Percentiles rank a stretch among this genome's conserved stretches.
Conservation (phyloP, 2,888 invertebrate genomes). For the Platerodrilus igneus region DNA sequence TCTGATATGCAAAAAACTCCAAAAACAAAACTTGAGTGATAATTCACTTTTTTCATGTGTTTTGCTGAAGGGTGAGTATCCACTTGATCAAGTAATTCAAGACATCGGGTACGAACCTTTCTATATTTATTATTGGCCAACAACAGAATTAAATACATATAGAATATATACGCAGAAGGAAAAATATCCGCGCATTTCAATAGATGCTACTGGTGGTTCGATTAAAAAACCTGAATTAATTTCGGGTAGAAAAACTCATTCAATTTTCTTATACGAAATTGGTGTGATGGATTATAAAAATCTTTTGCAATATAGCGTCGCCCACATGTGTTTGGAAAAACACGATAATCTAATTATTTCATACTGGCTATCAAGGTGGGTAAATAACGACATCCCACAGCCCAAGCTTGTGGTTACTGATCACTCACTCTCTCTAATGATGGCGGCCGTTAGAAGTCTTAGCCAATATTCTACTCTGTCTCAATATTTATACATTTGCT, state of each 20-base stretch:
- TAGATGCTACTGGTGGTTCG: slow-evolving; percentile 8
- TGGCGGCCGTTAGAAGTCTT: slow-evolving; percentile 4
- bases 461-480: slow-evolving; percentile 2
- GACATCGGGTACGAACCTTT: slow-evolving; percentile 9
- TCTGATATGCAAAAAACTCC: background rate
- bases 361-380: slow-evolving; percentile 6
- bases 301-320: slow-evolving; percentile 1
- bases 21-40: too few relatives aligned
- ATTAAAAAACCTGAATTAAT: too few relatives aligned
- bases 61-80: background rate
- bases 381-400: slow-evolving; percentile 3
- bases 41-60: slow-evolving; percentile 1
- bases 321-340: slow-evolving; percentile 2
- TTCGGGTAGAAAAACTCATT: slow-evolving; percentile 1
- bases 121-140: slow-evolving; percentile 8
- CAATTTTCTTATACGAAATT: slow-evolving; percentile 8
- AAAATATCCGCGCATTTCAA: background rate
- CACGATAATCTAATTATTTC: slow-evolving; percentile 4
- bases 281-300: slow-evolving; percentile 1
- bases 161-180: background rate
- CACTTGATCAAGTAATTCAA: slow-evolving; percentile 3
- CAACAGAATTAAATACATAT: slow-evolving; percentile 5
- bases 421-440: slow-evolving; percentile 8
- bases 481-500: slow-evolving; percentile 4
- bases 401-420: slow-evolving; percentile 6